Percentiles rank a stretch among this genome's conserved stretches.
These are phyloP conservation scores for Pyrochroa serraticornis DNA, from an alignment of 2,888 invertebrate species.

Conservation along the genomic window DNA sequence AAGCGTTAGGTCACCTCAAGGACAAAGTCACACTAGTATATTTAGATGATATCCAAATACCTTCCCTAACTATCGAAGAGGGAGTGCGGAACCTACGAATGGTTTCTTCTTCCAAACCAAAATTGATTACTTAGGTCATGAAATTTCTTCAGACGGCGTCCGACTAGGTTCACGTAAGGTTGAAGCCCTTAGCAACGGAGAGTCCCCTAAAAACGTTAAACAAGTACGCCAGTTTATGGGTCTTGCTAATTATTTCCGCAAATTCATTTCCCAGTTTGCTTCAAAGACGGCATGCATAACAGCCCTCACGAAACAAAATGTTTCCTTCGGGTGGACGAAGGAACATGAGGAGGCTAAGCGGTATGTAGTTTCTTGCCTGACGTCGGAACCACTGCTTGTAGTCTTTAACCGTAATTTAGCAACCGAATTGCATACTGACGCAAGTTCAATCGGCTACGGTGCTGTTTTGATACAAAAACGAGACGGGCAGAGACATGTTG, in stretches of 20 bases:
- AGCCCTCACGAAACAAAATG: background rate
- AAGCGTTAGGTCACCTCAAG: conserved; percentile 30
- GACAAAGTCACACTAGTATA: too few relatives aligned
- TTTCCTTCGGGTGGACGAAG: background rate
- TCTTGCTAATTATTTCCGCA: conserved; percentile 33
- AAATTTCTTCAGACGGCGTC: conserved; percentile 30
- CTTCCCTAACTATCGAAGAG: conserved; percentile 20
- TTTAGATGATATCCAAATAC: conserved; percentile 35
- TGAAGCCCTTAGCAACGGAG: conserved; percentile 23
- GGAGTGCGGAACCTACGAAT: conserved; percentile 21
- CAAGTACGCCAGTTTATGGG: too few relatives aligned
- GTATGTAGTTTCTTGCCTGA: too few relatives aligned
- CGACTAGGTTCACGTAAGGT: conserved; percentile 31
- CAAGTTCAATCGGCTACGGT: conserved; percentile 37
- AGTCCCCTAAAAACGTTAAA: conserved; percentile 25
- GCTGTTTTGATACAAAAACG: conserved; percentile 43
- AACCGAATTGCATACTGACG: conserved; percentile 43
- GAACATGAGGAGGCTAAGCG: background rate
- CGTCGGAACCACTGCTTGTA: too few relatives aligned
- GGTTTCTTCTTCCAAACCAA: conserved; percentile 31
- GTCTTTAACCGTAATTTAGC: conserved; percentile 36
- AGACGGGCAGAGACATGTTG: conserved; percentile 20
- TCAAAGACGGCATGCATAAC: conserved; percentile 18
- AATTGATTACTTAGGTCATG: conserved; percentile 31
- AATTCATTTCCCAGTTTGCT: conserved; percentile 28